These are phyloP conservation scores for Coelopa frigida DNA, from an alignment of 1,140 invertebrate species.

Conservation along the genomic window DNA sequence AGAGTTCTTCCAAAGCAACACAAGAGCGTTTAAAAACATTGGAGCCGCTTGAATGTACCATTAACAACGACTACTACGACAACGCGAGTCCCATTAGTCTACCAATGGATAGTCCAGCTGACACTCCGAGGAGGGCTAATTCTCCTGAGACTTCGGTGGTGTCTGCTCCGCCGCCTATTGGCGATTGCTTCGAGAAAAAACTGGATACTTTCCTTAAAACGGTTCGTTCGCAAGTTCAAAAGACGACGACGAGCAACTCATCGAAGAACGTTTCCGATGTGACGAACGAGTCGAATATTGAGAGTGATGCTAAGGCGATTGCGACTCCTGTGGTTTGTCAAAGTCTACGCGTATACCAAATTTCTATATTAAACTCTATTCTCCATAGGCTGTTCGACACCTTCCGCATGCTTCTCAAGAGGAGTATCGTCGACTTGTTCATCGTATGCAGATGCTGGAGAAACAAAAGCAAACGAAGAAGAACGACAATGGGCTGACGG, in stretches of 20 bases:
- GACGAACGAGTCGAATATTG: too few relatives aligned
- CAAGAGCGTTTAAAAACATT: constrained; percentile 1
- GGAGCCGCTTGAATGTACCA: too few relatives aligned
- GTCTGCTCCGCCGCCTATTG: constrained; percentile 20
- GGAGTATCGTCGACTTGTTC: constrained; percentile 32
- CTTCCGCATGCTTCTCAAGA: constrained; percentile 35
- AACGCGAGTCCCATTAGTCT: constrained; percentile 30
- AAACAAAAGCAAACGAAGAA: constrained; percentile 18
- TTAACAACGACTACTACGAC: constrained; percentile 20
- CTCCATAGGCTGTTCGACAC: constrained; percentile 34
- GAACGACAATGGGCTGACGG: background rate
- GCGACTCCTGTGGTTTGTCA: constrained; percentile 6
- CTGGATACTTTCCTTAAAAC: constrained; percentile 34
- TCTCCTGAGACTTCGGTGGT: constrained; percentile 23
- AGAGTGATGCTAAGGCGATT: too few relatives aligned
- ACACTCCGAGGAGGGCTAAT: constrained; percentile 29
- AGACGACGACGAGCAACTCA: background rate
- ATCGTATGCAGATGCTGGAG: constrained; percentile 39
- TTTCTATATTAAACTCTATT: too few relatives aligned
- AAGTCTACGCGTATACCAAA: too few relatives aligned
- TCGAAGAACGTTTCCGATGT: background rate
- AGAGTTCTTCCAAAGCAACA: background rate
- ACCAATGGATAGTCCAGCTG: constrained; percentile 27
- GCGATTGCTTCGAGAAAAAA: constrained; percentile 36
- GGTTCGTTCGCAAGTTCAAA: background rate